phyloP scores from a whole-genome alignment of 2,888 invertebrate species.

The Ernsta delagoae region DNA sequence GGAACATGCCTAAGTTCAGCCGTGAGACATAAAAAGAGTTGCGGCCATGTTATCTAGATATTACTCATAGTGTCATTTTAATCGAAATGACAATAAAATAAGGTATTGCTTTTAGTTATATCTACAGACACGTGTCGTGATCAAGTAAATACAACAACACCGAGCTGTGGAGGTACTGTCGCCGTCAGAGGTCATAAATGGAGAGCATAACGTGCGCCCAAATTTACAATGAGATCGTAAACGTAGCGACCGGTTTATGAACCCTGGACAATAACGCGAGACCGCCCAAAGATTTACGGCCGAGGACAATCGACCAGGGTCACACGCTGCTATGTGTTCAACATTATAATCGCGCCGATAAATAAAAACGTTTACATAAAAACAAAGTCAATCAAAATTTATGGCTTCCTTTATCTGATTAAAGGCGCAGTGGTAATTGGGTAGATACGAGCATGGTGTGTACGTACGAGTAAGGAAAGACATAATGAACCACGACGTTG shows the following conservation, averaged over 20 bases:
- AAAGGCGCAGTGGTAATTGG: neutral
- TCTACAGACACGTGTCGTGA: too few species aligned
- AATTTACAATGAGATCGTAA: constrained; percentile 16
- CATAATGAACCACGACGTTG: too few species aligned
- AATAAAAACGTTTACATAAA: constrained; percentile 1
- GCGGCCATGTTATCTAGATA: too few species aligned
- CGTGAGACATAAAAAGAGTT: too few species aligned
- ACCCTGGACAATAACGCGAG: constrained; percentile 3
- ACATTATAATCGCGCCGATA: neutral
- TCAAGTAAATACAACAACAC: neutral
- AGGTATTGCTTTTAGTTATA: too few species aligned
- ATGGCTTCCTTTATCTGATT: neutral
- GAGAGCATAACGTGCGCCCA: constrained; percentile 3
- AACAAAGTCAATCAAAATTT: constrained; percentile 5
- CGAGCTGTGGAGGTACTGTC: neutral
- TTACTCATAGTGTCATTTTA: too few species aligned
- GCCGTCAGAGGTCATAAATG: constrained; percentile 3
- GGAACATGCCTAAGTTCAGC: too few species aligned
- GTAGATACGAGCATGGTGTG: too few species aligned
- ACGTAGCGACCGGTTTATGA: constrained; percentile 6
- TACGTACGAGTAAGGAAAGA: too few species aligned
- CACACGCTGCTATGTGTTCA: neutral
- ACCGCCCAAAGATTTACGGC: neutral
- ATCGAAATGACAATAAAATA: too few species aligned
- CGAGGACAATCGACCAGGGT: constrained; percentile 5